Evolutionary conservation across 2,888 invertebrate species (phyloP).

Genomic region (Mylabris sibirica): DNA sequence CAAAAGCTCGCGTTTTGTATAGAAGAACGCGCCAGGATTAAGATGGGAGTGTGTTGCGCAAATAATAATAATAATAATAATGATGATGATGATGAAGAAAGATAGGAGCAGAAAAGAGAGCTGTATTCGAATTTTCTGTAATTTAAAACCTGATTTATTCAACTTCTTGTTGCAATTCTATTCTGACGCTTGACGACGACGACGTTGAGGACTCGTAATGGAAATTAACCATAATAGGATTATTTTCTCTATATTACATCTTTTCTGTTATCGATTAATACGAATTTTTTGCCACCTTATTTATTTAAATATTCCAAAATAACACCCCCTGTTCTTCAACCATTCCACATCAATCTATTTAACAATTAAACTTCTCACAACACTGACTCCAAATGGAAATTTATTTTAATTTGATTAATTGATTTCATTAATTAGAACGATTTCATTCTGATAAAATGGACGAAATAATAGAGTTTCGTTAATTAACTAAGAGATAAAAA

Average conservation of each 20-base stretch:
- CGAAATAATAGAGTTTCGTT: background rate
- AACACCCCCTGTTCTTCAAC: background rate
- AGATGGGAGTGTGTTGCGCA: slow-evolving; percentile 10
- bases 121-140: slow-evolving; percentile 34
- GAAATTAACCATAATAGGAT: slow-evolving; percentile 34
- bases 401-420: slow-evolving; percentile 10
- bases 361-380: slow-evolving; percentile 8
- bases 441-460: background rate
- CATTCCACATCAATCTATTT: background rate
- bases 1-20: slow-evolving; percentile 22
- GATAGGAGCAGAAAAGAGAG: background rate
- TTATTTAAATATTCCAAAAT: background rate
- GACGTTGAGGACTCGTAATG: slow-evolving; percentile 31
- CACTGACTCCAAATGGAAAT: background rate
- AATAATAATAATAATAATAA: too few species aligned
- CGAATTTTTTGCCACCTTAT: slow-evolving; percentile 1
- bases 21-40: slow-evolving; percentile 27
- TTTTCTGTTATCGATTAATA: slow-evolving; percentile 17
- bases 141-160: slow-evolving; percentile 45
- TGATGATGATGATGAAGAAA: background rate
- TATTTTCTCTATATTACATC: slow-evolving; percentile 20
- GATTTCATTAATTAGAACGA: slow-evolving; percentile 10
- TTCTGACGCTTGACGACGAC: background rate
- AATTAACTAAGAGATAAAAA: too few species aligned
- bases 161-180: slow-evolving; percentile 33